phyloP scores from a whole-genome alignment of 1,140 invertebrate genomes.

The Magallana angulata region DNA sequence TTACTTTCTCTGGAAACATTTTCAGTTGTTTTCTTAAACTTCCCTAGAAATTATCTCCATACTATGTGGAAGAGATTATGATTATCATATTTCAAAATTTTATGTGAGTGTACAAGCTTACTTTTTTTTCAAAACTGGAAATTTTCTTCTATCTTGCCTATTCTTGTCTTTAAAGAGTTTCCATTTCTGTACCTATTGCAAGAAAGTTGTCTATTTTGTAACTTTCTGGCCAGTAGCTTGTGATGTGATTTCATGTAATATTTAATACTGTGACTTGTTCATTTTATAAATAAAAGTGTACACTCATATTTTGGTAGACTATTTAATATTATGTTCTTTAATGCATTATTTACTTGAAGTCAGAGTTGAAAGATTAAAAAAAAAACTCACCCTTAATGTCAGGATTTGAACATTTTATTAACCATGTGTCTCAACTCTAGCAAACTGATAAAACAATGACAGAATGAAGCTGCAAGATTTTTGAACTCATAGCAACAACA shows the following conservation, averaged over 20 bases:
- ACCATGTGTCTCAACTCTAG: no score
- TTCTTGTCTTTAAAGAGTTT: background rate
- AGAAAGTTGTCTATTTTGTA: constrained; percentile 14
- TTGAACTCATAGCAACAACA: no score
- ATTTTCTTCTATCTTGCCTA: background rate
- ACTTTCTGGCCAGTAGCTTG: constrained; percentile 12
- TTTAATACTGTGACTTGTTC: constrained; percentile 20
- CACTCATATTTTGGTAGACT: background rate
- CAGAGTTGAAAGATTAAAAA: background rate
- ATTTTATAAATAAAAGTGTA: constrained; percentile 34
- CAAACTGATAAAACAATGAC: background rate
- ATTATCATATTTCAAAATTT: constrained; percentile 12
- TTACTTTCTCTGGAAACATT: no score
- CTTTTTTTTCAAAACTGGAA: background rate
- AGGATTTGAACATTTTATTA: no score
- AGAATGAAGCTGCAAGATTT: background rate
- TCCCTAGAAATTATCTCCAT: constrained; percentile 28
- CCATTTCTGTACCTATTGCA: background rate
- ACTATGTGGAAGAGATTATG: constrained; percentile 33
- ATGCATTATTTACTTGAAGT: no score
- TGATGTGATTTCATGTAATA: constrained; percentile 25
- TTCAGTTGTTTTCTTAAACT: background rate
- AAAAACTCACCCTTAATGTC: background rate
- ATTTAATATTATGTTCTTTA: background rate
- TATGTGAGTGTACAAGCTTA: constrained; percentile 18